Conservation (phyloP, 2,113 vertebrate genomes). For the Sphyrna mokarran region DNA sequence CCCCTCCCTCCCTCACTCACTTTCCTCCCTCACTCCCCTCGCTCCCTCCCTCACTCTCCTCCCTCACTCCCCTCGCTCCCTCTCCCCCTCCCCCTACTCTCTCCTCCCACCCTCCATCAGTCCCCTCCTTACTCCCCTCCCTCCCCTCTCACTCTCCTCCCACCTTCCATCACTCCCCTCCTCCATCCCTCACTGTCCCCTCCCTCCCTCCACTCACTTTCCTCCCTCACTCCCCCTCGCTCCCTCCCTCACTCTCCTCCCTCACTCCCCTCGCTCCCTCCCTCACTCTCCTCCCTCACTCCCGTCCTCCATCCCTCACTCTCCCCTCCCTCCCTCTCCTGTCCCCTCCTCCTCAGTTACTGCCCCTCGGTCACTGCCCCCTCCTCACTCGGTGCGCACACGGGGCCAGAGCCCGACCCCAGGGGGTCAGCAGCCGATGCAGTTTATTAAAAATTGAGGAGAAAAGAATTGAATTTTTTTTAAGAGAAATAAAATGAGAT, state of each 20-base stretch:
- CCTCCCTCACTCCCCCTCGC: too few species aligned
- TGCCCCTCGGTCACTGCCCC: not conserved
- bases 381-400: not conserved
- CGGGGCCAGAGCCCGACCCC: not conserved
- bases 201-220: too few species aligned
- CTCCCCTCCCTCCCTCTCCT: not conserved
- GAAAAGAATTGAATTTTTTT: constrained; percentile 6
- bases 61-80: too few species aligned
- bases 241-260: too few species aligned
- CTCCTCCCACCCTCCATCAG: too few species aligned
- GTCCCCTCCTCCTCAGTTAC: not conserved
- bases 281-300: too few species aligned
- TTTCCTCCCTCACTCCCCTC: too few species aligned
- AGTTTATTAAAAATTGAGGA: not conserved
- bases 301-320: too few species aligned
- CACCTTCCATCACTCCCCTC: not conserved
- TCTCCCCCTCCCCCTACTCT: fast-evolving
- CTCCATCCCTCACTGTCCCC: too few species aligned
- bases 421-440: not conserved
- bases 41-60: too few species aligned
- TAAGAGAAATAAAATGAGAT: constrained; percentile 9
- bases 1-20: not conserved
- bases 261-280: too few species aligned
- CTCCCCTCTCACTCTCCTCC: not conserved
- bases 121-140: too few species aligned